Percentiles rank a stretch among this genome's conserved stretches.
phyloP scores from a whole-genome alignment of 2,113 vertebrate genomes.

The Aphelocoma coerulescens region DNA sequence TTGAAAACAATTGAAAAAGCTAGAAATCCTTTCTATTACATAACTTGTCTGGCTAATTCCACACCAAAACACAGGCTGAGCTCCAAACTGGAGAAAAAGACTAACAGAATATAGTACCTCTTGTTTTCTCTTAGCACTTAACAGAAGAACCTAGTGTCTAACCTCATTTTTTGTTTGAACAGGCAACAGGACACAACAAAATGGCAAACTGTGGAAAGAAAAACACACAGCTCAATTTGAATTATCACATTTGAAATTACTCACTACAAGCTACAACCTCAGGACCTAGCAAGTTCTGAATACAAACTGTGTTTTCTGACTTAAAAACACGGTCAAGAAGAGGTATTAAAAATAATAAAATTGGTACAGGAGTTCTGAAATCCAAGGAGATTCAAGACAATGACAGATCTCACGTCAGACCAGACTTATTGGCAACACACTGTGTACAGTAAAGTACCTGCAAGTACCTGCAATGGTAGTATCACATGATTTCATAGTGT shows the following conservation, averaged over 20 bases:
- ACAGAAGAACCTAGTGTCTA: not conserved
- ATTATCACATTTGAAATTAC: not conserved
- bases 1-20: not conserved
- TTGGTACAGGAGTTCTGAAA: not conserved
- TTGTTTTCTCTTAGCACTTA: not conserved
- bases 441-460: not conserved
- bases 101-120: not conserved
- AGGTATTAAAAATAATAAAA: not conserved
- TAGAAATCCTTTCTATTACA: conserved; percentile 1
- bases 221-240: not conserved
- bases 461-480: not conserved
- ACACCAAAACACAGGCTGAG: conserved; percentile 13
- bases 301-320: not conserved
- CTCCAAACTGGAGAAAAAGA: not conserved
- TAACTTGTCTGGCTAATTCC: not conserved
- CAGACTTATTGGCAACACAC: not conserved
- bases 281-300: not conserved
- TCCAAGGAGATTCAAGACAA: not conserved
- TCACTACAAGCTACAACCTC: not conserved
- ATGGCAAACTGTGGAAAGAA: not conserved
- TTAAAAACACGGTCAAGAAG: not conserved
- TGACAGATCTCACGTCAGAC: not conserved
- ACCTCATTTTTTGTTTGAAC: not conserved
- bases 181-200: not conserved
- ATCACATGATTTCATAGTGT: not conserved